These are phyloP conservation scores for Fragum whitleyi DNA, from an alignment of 2,888 invertebrate species.

Conservation along the genomic window DNA sequence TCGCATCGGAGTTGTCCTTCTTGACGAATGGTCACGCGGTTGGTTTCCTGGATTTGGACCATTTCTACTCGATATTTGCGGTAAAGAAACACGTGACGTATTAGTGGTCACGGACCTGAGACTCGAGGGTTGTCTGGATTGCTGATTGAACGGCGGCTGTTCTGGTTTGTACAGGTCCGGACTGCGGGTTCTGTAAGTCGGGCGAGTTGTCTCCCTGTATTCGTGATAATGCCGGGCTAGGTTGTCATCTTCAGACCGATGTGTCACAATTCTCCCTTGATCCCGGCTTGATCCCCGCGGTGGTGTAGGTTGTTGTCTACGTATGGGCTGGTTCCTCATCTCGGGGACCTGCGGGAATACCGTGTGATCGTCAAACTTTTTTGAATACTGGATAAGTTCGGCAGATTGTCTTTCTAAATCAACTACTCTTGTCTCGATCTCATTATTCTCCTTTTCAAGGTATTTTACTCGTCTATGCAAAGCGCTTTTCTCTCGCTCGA, in stretches of 20 bases:
- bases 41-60: too few relatives aligned
- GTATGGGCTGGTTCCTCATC: neutral
- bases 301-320: neutral
- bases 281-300: neutral
- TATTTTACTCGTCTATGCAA: constrained; percentile 58
- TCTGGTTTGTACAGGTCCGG: constrained; percentile 53
- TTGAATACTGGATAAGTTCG: constrained; percentile 45
- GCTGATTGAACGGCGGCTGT: constrained; percentile 31
- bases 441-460: constrained; percentile 58
- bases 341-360: constrained; percentile 21
- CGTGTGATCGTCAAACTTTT: constrained; percentile 52
- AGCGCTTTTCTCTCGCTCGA: constrained; percentile 61
- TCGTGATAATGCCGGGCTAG: constrained; percentile 25
- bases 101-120: constrained; percentile 33
- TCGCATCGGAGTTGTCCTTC: neutral
- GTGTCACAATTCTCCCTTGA: neutral
- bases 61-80: constrained; percentile 29
- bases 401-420: constrained; percentile 59
- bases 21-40: neutral
- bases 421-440: constrained; percentile 59
- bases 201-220: constrained; percentile 33
- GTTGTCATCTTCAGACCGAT: neutral
- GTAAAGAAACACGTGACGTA: constrained; percentile 38
- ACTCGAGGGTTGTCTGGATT: constrained; percentile 46
- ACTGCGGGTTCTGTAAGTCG: constrained; percentile 27